Evolutionary conservation across 2,888 invertebrate species (phyloP), one percentile per base, ranked within the genome.

Genomic region (Apeira syringaria): DNA sequence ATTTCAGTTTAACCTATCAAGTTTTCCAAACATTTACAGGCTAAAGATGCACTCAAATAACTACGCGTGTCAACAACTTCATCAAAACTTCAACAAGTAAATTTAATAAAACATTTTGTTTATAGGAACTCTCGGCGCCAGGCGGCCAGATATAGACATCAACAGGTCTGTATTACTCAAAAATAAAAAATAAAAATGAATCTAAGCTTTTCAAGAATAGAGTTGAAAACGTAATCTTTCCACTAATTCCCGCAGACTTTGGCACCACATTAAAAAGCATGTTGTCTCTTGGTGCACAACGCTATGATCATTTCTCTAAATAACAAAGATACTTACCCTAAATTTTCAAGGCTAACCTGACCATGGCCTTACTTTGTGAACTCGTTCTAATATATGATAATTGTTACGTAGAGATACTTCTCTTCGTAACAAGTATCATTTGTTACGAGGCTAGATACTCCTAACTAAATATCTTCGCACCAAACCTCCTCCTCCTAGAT

Each of bases 161-260:
- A 82, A 83, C 80, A 85, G 85, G 86, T 86, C 51, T 61, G 81
- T 77, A 49, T 18, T 24, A 10, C 20, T 3, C 13, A 30, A 41
- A 7, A 25, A 29, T 13, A 26, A 5, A 13, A 11, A 32, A 32
- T 22, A 13, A 11, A 32, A 8, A 1, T 30, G 11, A 40, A 40
- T 35, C 5, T 31, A 40, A 46, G 13, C 53, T 39, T 34, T 3
- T 1, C n/a, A 26, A 17, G 9, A 8, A 20, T 46, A 46, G 30
- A 40, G 29, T 22, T 22, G 35, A 40, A 35, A 35, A 32, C 11
- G 22, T 10, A 7, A 28, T 28, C 26, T 15, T 25, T 10, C 12
- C 11, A 33, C 26, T 12, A 3, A 43, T 44, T 61, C 62, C 63
- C 68, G 66, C 46, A 61, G 41, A 57, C 25, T 63, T 70, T 71